phyloP scores from a whole-genome alignment of 1,140 invertebrate species.

The Papilio aristodemus region DNA sequence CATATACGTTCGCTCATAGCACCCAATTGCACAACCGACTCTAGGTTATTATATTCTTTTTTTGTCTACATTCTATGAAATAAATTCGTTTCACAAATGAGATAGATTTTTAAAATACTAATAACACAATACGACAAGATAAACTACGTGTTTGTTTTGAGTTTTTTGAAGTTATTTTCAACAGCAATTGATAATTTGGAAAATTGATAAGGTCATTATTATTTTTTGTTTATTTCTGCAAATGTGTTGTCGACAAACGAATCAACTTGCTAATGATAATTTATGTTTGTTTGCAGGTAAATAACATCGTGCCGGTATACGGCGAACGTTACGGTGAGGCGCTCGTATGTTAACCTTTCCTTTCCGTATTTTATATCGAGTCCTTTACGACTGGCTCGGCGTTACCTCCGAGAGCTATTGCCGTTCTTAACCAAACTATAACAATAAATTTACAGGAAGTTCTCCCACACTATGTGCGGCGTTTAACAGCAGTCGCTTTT shows the following conservation, averaged over 20 bases:
- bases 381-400: constrained; percentile 48
- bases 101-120: constrained; percentile 7
- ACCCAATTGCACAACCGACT: constrained; percentile 25
- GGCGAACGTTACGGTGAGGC: constrained; percentile 40
- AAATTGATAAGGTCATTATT: background rate
- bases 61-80: background rate
- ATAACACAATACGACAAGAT: constrained; percentile 3
- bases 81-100: constrained; percentile 9
- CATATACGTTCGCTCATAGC: constrained; percentile 25
- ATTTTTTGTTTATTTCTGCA: constrained; percentile 7
- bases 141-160: background rate
- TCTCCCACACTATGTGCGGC: constrained; percentile 17
- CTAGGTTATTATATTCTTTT: constrained; percentile 13
- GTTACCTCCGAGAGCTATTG: constrained; percentile 55
- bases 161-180: too few species aligned
- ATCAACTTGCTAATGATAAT: constrained; percentile 26
- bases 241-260: constrained; percentile 4
- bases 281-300: constrained; percentile 49
- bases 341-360: constrained; percentile 40
- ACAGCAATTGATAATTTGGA: background rate
- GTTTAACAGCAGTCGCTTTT: constrained; percentile 29
- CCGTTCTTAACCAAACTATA: constrained; percentile 60
- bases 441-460: constrained; percentile 54
- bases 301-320: constrained; percentile 38
- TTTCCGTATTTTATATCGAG: constrained; percentile 52